These are phyloP conservation scores for Siphamia tubifer DNA, from an alignment of 2,113 vertebrate species.

Conservation along the genomic window DNA sequence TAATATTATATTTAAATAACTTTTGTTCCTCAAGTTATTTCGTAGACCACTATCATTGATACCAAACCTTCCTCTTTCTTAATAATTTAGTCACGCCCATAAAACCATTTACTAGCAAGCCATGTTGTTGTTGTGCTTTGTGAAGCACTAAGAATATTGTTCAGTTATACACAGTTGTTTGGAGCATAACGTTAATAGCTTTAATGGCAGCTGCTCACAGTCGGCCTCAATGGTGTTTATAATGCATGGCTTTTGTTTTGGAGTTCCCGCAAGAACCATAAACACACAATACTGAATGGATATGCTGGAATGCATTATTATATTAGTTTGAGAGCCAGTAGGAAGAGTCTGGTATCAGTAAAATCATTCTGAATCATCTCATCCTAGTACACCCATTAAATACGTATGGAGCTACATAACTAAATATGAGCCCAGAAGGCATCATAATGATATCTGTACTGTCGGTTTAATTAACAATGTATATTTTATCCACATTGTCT, in stretches of 20 bases:
- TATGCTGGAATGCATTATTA: not conserved
- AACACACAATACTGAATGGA: not conserved
- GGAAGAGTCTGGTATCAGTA: too few species aligned
- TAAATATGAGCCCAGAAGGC: not conserved
- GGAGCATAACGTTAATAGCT: slow-evolving; percentile 3
- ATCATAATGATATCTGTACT: not conserved
- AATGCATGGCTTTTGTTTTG: slow-evolving; percentile 8
- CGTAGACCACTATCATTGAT: too few species aligned
- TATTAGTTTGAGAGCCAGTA: too few species aligned
- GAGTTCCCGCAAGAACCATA: slow-evolving; percentile 28
- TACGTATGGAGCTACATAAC: not conserved
- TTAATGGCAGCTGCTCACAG: slow-evolving; percentile 10
- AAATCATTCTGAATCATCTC: not conserved
- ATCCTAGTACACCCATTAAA: not conserved
- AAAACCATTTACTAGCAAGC: too few species aligned
- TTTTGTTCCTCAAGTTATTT: too few species aligned
- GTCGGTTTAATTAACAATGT: not conserved
- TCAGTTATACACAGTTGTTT: not conserved
- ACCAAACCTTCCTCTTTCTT: too few species aligned
- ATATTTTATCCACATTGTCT: not conserved
- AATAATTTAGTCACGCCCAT: too few species aligned
- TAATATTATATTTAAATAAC: too few species aligned
- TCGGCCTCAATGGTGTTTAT: slow-evolving; percentile 2
- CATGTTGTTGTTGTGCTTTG: too few species aligned
- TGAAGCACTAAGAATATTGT: too few species aligned